Percentiles rank a stretch among this genome's conserved stretches.
phyloP scores from a whole-genome alignment of 1,140 invertebrate species.

The Ostrea edulis region DNA sequence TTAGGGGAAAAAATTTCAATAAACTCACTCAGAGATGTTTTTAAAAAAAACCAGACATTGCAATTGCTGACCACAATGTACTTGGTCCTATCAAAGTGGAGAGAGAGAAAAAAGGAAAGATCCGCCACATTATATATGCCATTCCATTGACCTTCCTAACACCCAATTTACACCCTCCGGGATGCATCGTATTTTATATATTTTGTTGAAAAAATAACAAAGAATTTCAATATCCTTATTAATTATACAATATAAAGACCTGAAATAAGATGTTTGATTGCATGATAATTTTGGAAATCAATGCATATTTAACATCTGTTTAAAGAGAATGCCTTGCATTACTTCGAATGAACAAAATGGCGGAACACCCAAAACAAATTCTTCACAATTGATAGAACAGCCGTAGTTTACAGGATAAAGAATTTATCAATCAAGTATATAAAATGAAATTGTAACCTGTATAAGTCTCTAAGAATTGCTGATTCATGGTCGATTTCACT shows the following conservation, averaged over 20 bases:
- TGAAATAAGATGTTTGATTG: neutral
- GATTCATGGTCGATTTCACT: neutral
- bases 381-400: conserved; percentile 33
- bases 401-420: neutral
- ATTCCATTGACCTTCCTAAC: conserved; percentile 29
- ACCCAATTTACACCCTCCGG: conserved; percentile 26
- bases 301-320: neutral
- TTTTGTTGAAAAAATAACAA: neutral
- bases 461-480: conserved; percentile 24
- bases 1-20: no score
- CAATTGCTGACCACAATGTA: no score
- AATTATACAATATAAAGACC: neutral
- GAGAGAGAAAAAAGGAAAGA: neutral
- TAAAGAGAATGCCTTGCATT: conserved; percentile 2
- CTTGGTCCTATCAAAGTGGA: no score
- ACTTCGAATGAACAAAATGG: neutral
- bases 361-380: neutral
- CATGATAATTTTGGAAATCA: neutral
- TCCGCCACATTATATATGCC: neutral
- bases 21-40: no score
- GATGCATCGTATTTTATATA: neutral
- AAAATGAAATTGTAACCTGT: neutral
- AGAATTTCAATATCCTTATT: neutral
- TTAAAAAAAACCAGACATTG: no score
- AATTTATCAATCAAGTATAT: neutral